Percentiles rank a stretch among this genome's conserved stretches.
phyloP scores from a whole-genome alignment of 2,797 vertebrate species.

The Poeciliopsis gracilis region DNA sequence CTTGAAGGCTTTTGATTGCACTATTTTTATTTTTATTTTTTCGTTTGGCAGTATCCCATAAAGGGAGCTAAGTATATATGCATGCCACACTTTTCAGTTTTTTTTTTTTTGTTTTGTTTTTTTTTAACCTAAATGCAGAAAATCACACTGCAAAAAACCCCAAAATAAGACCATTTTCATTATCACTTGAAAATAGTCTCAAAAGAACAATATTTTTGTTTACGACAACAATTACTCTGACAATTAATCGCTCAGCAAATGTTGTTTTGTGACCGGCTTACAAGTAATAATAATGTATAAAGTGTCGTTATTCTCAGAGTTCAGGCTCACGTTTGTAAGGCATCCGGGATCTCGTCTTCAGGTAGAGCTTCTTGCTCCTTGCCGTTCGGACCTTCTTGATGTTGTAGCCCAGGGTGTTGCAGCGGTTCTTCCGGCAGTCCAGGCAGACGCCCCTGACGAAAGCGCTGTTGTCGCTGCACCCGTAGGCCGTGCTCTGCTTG shows the following conservation, averaged over 20 bases:
- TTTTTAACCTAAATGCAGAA: neutral
- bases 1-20: neutral
- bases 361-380: constrained; percentile 83
- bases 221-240: no score
- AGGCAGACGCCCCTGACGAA: constrained; percentile 91
- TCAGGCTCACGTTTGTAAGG: constrained; percentile 89
- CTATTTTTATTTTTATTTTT: neutral
- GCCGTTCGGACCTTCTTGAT: constrained; percentile 73
- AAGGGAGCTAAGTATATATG: no score
- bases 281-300: neutral
- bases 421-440: constrained; percentile 88
- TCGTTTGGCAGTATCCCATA: neutral
- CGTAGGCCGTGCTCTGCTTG: constrained; percentile 88
- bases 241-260: no score
- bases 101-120: neutral
- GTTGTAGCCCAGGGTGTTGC: constrained; percentile 91
- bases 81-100: neutral
- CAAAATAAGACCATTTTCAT: no score
- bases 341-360: constrained; percentile 85
- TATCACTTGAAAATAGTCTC: no score
- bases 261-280: neutral
- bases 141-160: neutral
- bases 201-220: no score
- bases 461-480: constrained; percentile 84
- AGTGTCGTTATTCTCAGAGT: neutral